Conservation (phyloP, 2,113 vertebrate genomes). For the Sturnira hondurensis region DNA sequence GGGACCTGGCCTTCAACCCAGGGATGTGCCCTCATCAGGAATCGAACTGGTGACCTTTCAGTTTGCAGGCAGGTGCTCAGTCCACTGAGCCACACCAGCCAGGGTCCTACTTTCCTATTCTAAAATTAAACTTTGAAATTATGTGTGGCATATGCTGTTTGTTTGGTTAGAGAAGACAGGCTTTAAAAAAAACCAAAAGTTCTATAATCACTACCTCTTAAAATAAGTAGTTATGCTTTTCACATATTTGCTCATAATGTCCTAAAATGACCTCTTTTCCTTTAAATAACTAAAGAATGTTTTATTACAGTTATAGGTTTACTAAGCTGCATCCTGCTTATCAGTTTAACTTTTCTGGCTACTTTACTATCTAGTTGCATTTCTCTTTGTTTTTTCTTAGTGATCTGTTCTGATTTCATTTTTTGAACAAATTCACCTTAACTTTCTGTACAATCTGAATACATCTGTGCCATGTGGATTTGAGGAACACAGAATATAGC, state of each 20-base stretch:
- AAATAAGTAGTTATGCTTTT: not conserved
- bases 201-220: not conserved
- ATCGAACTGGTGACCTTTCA: too few relatives aligned
- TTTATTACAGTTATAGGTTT: not conserved
- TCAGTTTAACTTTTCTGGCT: not conserved
- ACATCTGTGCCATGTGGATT: not conserved
- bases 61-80: too few relatives aligned
- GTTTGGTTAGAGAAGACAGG: not conserved
- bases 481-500: not conserved
- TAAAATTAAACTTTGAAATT: not conserved
- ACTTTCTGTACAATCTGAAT: not conserved
- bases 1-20: too few relatives aligned
- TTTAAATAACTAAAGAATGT: not conserved
- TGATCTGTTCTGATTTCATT: not conserved
- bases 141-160: not conserved
- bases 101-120: not conserved
- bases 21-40: too few relatives aligned
- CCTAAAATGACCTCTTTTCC: not conserved
- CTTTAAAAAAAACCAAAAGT: not conserved
- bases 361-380: not conserved
- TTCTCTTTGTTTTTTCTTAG: not conserved
- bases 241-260: not conserved
- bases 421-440: not conserved
- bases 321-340: not conserved
- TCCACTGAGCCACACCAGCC: too few relatives aligned